Evolutionary conservation across 2,113 vertebrate species (phyloP).

Genomic region (Lagopus leucura): DNA sequence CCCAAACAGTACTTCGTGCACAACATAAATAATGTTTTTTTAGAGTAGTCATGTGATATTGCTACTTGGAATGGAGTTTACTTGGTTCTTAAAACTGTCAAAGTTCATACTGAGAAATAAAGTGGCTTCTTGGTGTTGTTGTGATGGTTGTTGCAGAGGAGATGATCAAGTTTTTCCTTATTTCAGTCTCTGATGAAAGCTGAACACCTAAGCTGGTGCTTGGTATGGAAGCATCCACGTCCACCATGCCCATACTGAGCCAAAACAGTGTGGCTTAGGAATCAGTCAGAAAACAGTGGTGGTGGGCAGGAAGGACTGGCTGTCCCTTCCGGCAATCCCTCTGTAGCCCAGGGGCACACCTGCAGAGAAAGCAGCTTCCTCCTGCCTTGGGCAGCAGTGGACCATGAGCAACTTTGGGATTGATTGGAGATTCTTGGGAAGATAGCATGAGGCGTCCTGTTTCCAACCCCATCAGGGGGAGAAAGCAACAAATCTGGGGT

Average conservation of each 20-base stretch:
- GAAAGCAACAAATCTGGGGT: neutral
- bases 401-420: neutral
- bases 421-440: neutral
- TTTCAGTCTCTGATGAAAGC: neutral
- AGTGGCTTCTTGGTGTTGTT: neutral
- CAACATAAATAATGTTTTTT: neutral
- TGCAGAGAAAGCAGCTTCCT: neutral
- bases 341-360: neutral
- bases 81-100: neutral
- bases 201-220: neutral
- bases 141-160: neutral
- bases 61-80: neutral
- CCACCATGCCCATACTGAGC: neutral
- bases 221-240: neutral
- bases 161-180: accelerated
- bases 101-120: neutral
- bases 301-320: neutral
- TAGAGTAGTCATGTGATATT: neutral
- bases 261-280: neutral
- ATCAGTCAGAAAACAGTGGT: neutral
- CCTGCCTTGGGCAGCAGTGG: accelerated
- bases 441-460: neutral
- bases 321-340: neutral
- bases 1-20: neutral
- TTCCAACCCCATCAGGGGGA: neutral